Percentiles rank a stretch among this genome's conserved stretches.
phyloP scores from a whole-genome alignment of 2,797 vertebrate genomes.

The Lithobates sylvaticus region DNA sequence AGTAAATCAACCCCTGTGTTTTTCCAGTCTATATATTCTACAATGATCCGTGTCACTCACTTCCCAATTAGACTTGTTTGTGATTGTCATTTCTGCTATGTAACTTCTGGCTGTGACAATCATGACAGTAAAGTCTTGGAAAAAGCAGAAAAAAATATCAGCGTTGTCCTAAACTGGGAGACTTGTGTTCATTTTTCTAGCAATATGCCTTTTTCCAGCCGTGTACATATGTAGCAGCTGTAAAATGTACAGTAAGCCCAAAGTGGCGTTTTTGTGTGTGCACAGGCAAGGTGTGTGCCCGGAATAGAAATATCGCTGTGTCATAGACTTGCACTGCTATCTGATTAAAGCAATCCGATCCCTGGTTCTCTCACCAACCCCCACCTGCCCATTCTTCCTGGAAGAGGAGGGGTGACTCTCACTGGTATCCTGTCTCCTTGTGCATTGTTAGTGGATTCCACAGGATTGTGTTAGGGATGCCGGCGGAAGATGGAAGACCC shows the following conservation, averaged over 20 bases:
- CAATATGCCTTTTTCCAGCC: neutral
- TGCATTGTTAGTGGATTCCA: conserved; percentile 50
- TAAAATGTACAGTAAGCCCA: conserved; percentile 11
- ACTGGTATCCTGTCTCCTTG: conserved; percentile 36
- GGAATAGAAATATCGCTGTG: conserved; percentile 59
- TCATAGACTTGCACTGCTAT: conserved; percentile 54
- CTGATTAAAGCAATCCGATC: conserved; percentile 48
- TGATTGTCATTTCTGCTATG: neutral
- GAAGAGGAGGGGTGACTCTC: conserved; percentile 53
- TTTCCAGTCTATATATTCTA: too few species aligned
- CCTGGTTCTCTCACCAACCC: conserved; percentile 26
- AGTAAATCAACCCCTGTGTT: too few species aligned
- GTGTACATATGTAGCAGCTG: neutral
- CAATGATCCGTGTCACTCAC: too few species aligned
- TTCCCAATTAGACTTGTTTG: neutral
- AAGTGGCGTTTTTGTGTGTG: conserved; percentile 17
- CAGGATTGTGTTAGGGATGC: conserved; percentile 20
- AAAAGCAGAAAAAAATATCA: neutral
- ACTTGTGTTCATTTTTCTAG: neutral
- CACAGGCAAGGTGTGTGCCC: conserved; percentile 57
- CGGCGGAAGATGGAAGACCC: conserved; percentile 25
- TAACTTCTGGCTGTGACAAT: neutral
- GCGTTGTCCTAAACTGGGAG: neutral
- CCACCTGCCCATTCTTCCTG: conserved; percentile 54
- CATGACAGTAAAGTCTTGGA: neutral